Evolutionary conservation across 2,113 vertebrate species (phyloP).

Genomic region (Euleptes europaea): DNA sequence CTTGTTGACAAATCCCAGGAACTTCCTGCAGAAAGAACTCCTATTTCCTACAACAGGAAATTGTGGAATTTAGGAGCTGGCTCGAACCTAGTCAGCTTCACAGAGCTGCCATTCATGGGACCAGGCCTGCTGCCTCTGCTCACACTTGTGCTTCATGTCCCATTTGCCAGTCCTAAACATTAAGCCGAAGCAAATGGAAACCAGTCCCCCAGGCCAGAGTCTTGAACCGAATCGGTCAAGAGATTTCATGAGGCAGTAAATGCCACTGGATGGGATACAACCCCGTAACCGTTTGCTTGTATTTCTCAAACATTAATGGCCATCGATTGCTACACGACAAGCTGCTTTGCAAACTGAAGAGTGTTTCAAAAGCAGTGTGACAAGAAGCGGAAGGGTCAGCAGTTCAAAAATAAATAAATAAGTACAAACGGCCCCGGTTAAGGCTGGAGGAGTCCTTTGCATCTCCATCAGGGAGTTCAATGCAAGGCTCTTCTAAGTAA

Average conservation of each 20-base stretch:
- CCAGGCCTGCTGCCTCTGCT: not conserved
- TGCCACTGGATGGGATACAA: not conserved
- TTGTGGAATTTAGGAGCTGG: not conserved
- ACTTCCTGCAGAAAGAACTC: not conserved
- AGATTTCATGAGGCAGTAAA: not conserved
- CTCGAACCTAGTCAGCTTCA: not conserved
- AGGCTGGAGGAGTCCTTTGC: not conserved
- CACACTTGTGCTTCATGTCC: not conserved
- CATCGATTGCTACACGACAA: not conserved
- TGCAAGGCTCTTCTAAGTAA: not conserved
- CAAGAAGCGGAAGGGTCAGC: no score
- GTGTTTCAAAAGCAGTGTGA: not conserved
- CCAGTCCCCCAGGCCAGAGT: no score
- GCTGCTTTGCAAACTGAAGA: not conserved
- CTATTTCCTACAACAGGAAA: not conserved
- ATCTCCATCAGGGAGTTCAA: not conserved
- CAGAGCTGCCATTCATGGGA: no score
- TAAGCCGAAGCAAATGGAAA: not conserved
- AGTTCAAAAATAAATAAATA: not conserved
- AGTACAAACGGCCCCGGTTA: not conserved
- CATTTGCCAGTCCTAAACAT: not conserved
- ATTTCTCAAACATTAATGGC: not conserved
- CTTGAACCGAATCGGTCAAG: not conserved
- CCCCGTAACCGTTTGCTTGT: no score
- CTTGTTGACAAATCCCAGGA: not conserved